Evolutionary conservation across 2,797 vertebrate genomes (phyloP).

Genomic region (Eutrigla gurnardus): DNA sequence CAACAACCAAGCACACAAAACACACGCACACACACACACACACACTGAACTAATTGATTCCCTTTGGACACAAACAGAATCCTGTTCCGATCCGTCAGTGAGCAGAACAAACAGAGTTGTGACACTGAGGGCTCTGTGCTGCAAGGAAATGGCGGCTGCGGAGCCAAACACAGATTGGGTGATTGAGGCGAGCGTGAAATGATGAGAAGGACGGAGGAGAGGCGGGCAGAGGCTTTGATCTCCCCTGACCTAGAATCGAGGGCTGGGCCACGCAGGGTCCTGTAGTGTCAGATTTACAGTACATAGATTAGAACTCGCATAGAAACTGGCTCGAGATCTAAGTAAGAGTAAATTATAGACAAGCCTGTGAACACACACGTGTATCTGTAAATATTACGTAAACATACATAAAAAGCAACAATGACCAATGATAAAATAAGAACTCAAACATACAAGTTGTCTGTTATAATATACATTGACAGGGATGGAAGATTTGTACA

Average conservation of each 20-base stretch:
- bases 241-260: constrained; percentile 49
- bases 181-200: constrained; percentile 51
- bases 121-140: constrained; percentile 56
- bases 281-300: constrained; percentile 15
- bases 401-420: too few relatives aligned
- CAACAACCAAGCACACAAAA: constrained; percentile 41
- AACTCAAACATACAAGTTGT: too few relatives aligned
- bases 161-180: constrained; percentile 51
- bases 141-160: constrained; percentile 45
- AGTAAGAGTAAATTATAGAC: too few relatives aligned
- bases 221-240: constrained; percentile 43
- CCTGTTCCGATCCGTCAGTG: constrained; percentile 59
- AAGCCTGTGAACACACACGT: too few relatives aligned
- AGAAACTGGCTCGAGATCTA: too few relatives aligned
- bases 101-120: constrained; percentile 61
- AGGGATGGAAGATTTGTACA: too few relatives aligned
- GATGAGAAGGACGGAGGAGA: constrained; percentile 31
- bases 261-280: constrained; percentile 28
- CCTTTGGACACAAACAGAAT: constrained; percentile 72
- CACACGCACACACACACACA: constrained; percentile 27
- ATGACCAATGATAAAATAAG: too few relatives aligned
- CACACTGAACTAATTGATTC: constrained; percentile 75
- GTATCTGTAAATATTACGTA: too few relatives aligned
- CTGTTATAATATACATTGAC: too few relatives aligned
- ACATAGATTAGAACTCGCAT: not conserved